Percentiles rank a stretch among this genome's conserved stretches.
Evolutionary conservation across 2,888 invertebrate species (phyloP).

Genomic region (Acronicta aceris): DNA sequence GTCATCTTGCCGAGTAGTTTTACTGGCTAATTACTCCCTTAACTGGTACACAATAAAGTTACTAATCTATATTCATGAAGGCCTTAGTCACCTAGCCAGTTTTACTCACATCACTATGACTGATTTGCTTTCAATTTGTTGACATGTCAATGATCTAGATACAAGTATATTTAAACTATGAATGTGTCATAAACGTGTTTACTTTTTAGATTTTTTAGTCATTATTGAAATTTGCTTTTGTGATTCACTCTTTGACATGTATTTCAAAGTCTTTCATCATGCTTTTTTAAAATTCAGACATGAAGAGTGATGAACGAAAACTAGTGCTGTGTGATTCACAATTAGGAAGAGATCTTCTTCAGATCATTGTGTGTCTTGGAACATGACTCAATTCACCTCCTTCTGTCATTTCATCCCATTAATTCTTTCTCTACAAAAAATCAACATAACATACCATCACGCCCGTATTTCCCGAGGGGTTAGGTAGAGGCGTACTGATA

Average conservation of each 20-base stretch:
- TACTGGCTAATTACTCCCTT: too few species aligned
- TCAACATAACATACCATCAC: too few species aligned
- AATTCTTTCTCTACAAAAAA: too few species aligned
- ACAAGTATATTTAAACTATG: slow-evolving; percentile 1
- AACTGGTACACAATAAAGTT: too few species aligned
- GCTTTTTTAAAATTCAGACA: too few species aligned
- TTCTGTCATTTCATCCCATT: too few species aligned
- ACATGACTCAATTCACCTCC: too few species aligned
- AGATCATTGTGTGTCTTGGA: not conserved
- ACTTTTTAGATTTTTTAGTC: slow-evolving; percentile 16
- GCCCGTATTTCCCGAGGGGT: too few species aligned
- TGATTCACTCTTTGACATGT: slow-evolving; percentile 22
- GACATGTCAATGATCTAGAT: slow-evolving; percentile 15
- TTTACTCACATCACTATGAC: slow-evolving; percentile 11
- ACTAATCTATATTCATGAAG: not conserved
- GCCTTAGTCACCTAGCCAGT: not conserved
- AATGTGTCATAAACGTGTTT: slow-evolving; percentile 9
- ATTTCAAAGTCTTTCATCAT: not conserved
- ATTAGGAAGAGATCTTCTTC: not conserved
- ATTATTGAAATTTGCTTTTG: slow-evolving; percentile 2
- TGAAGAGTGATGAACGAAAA: not conserved
- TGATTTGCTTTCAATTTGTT: slow-evolving; percentile 15
- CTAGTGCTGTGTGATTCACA: not conserved
- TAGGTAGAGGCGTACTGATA: too few species aligned
- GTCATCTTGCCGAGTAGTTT: too few species aligned